Evolutionary conservation across 2,797 vertebrate species (phyloP), one percentile per base, ranked within the genome.

Genomic region (Pseudocheirus occidentalis): DNA sequence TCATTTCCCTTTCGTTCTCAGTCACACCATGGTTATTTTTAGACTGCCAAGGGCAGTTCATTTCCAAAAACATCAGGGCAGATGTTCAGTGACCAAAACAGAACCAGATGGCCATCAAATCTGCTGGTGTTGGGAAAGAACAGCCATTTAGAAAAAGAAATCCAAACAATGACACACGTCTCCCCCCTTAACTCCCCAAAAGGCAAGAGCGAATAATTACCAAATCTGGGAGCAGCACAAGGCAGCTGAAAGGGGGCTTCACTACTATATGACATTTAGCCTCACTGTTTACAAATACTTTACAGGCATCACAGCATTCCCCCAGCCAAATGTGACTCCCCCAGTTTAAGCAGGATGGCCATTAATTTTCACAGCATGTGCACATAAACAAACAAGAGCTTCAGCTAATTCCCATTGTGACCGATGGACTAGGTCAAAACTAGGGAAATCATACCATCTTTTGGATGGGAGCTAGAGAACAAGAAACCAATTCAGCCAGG

Each of bases 1-100:
- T 14, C 31, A 92, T 56, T 93, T 95, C 96, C 90, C 96, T 97
- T 98, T 97, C 96, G 94, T 94, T 97, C 97, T 96, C 66, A 92
- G 95, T 97, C 97, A 97, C 50, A 95, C 96, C 95, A 90, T 96
- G 96, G 95, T 96, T 98, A 97, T 98, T 98, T 98, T 98, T 97
- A 98, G 97, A 95, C 97, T 96, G 95, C 97, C 97, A 96, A 97
- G 98, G 97, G 97, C 97, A 97, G 97, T 96, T 98, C 89, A 96
- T 98, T 98, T 98, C 97, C 98, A 98, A 98, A 97, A 98, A 94
- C 97, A 98, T 97, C 96, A 46, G 97, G 98, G 97, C 98, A 98
- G 96, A 98, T 98, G 97, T 98, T 97, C 98, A 97, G 95, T 96
- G 98, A 97, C 96, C 95, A 93, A 98, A 98, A 95, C 94, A 98